Percentiles rank a stretch among this genome's conserved stretches.
phyloP scores from a whole-genome alignment of 2,888 invertebrate species.

The Germaria angustata region DNA sequence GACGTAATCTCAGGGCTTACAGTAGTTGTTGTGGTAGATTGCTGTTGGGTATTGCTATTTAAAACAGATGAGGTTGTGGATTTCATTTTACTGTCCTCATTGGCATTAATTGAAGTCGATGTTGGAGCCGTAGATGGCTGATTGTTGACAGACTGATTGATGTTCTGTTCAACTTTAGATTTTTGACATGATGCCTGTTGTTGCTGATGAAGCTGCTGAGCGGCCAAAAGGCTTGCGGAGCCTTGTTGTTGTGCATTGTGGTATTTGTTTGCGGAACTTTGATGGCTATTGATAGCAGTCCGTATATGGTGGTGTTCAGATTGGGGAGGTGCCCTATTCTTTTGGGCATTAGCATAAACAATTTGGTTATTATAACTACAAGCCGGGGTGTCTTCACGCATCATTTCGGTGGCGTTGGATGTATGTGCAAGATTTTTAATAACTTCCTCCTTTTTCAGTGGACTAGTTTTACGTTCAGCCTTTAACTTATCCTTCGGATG shows the following conservation, averaged over 20 bases:
- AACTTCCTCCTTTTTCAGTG: slow-evolving; percentile 76
- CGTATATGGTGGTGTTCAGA: slow-evolving; percentile 62
- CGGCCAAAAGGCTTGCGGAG: slow-evolving; percentile 36
- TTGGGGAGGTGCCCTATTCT: slow-evolving; percentile 44
- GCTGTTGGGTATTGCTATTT: slow-evolving; percentile 65
- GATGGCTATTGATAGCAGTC: slow-evolving; percentile 49
- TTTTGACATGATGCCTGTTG: slow-evolving; percentile 71
- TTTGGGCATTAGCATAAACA: slow-evolving; percentile 48
- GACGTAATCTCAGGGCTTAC: slow-evolving; percentile 53
- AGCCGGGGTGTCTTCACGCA: slow-evolving; percentile 47
- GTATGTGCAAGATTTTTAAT: slow-evolving; percentile 62
- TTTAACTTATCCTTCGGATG: slow-evolving; percentile 76
- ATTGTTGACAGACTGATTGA: slow-evolving; percentile 48
- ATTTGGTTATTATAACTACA: slow-evolving; percentile 57
- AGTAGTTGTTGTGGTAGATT: slow-evolving; percentile 32
- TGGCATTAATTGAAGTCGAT: slow-evolving; percentile 20
- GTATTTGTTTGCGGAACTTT: slow-evolving; percentile 45
- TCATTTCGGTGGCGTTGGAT: slow-evolving; percentile 38
- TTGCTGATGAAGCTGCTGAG: slow-evolving; percentile 60
- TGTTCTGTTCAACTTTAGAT: slow-evolving; percentile 56
- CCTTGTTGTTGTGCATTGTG: slow-evolving; percentile 53
- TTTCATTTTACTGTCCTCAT: slow-evolving; percentile 59
- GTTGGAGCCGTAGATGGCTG: slow-evolving; percentile 7
- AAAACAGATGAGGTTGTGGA: slow-evolving; percentile 68
- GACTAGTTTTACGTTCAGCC: slow-evolving; percentile 74